Evolutionary conservation across 2,113 vertebrate species (phyloP).

Genomic region (Chauna torquata): DNA sequence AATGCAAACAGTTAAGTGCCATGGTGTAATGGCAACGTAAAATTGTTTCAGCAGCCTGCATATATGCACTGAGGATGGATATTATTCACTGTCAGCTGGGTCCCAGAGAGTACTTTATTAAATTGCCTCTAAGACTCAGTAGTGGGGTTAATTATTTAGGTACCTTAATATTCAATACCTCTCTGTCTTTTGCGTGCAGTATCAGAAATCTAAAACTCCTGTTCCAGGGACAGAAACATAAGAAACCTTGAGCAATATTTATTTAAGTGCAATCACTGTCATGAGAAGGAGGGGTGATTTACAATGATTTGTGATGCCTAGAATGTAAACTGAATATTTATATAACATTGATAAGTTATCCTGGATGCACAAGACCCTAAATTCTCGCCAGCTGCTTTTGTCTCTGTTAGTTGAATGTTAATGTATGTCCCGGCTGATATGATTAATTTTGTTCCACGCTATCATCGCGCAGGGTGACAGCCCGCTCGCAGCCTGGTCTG

Average conservation of each 20-base stretch:
- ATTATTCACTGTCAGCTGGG: not conserved
- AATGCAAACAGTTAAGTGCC: not conserved
- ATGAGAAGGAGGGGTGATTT: not conserved
- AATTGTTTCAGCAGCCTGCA: not conserved
- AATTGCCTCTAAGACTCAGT: constrained; percentile 21
- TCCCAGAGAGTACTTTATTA: constrained; percentile 8
- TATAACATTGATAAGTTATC: not conserved
- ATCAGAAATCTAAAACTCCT: not conserved
- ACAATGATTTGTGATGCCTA: not conserved
- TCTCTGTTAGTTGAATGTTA: constrained; percentile 23
- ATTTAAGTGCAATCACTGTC: not conserved
- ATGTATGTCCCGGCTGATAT: not conserved
- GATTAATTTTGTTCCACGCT: not conserved
- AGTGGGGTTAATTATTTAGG: constrained; percentile 69
- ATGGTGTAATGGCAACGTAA: not conserved
- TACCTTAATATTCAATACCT: constrained; percentile 37
- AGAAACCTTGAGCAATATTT: not conserved
- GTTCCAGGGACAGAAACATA: not conserved
- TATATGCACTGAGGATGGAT: not conserved
- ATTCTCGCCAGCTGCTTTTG: constrained; percentile 29
- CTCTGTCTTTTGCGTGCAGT: constrained; percentile 16
- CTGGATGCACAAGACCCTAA: not conserved
- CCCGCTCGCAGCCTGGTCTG: not conserved
- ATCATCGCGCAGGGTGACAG: not conserved
- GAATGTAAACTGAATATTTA: constrained; percentile 2